These are phyloP conservation scores for Phenganax marumi DNA, from an alignment of 92 coral and sea anemone genomes.

Conservation along the genomic window DNA sequence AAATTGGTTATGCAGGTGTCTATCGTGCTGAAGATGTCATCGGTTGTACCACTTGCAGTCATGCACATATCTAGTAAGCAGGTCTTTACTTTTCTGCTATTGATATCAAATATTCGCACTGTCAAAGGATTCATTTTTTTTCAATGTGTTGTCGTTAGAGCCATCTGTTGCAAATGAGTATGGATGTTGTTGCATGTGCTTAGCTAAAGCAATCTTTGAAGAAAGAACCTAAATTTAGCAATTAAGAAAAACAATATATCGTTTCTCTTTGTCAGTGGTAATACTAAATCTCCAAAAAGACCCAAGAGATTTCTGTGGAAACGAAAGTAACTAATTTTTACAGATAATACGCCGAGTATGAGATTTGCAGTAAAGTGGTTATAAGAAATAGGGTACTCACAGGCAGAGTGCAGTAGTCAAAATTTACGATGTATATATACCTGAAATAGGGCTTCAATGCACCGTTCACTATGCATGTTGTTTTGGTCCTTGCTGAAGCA, in stretches of 20 bases:
- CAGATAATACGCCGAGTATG: no score
- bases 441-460: conserved; percentile 66
- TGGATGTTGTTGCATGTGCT: conserved; percentile 34
- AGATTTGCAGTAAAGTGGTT: no score
- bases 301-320: no score
- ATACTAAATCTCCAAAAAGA: no score
- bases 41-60: conserved; percentile 50
- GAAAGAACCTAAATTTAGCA: background rate
- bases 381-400: no score
- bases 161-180: conserved; percentile 45
- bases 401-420: no score
- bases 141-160: conserved; percentile 38
- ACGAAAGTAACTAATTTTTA: no score
- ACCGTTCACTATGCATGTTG: conserved; percentile 64
- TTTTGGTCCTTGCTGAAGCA: conserved; percentile 59
- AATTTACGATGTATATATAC: conserved; percentile 16
- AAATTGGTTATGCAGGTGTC: conserved; percentile 35
- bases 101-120: conserved; percentile 44
- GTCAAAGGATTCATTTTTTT: conserved; percentile 50
- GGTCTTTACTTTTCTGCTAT: conserved; percentile 26
- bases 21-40: conserved; percentile 6
- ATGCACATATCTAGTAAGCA: conserved; percentile 41
- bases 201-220: conserved; percentile 7
- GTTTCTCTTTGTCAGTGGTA: background rate
- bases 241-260: background rate